Evolutionary conservation across 1,140 invertebrate genomes (phyloP).

Genomic region (Drosophila parvula): DNA sequence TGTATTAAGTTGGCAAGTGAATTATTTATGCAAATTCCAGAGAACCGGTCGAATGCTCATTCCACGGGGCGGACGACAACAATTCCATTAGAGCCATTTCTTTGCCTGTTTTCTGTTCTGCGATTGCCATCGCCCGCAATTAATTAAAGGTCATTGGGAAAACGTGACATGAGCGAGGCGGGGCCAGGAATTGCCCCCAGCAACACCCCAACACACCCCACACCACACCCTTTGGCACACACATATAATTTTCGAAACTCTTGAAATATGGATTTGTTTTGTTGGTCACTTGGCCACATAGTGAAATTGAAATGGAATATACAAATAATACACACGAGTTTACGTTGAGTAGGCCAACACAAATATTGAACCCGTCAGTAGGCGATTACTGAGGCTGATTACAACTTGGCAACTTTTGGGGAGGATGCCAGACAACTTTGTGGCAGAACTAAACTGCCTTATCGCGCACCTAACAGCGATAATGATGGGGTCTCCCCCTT

Average conservation of each 20-base stretch:
- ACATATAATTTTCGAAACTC: constrained; percentile 29
- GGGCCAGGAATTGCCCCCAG: constrained; percentile 8
- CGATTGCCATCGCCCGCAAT: constrained; percentile 48
- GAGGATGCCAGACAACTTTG: constrained; percentile 36
- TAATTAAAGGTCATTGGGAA: constrained; percentile 50
- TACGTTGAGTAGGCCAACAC: background rate
- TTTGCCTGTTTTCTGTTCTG: constrained; percentile 19
- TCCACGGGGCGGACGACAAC: constrained; percentile 14
- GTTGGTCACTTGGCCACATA: constrained; percentile 8
- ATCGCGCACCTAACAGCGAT: constrained; percentile 34
- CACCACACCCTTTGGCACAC: constrained; percentile 12
- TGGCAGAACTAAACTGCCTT: constrained; percentile 7
- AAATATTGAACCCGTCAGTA: constrained; percentile 9
- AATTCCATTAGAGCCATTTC: constrained; percentile 42
- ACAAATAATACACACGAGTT: background rate
- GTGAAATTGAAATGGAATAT: constrained; percentile 29
- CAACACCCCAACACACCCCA: background rate
- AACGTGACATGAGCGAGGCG: constrained; percentile 35
- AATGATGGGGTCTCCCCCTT: constrained; percentile 5
- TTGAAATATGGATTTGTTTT: constrained; percentile 23
- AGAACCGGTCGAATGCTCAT: constrained; percentile 15
- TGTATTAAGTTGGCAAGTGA: constrained; percentile 1
- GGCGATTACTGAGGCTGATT: constrained; percentile 17
- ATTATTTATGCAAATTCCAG: constrained; percentile 21
- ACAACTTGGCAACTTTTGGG: constrained; percentile 28